Percentiles rank a stretch among this genome's conserved stretches.
Conservation (phyloP, 2,888 invertebrate species). For the Chymomyza procnemis region DNA sequence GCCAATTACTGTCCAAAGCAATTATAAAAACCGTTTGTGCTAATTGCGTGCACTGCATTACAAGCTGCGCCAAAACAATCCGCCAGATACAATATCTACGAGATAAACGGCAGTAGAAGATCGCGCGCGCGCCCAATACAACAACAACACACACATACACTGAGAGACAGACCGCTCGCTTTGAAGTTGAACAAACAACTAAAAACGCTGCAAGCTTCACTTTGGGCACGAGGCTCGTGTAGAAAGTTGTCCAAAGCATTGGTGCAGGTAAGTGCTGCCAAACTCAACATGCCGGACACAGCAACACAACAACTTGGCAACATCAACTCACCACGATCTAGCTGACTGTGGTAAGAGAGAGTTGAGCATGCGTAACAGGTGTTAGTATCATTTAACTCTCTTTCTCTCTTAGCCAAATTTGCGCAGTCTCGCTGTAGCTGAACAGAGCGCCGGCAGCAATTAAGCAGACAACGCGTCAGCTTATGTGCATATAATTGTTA, state of each 20-base stretch:
- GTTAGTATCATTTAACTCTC: neutral
- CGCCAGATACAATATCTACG: constrained; percentile 16
- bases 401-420: neutral
- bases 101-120: neutral
- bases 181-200: constrained; percentile 55
- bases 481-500: neutral
- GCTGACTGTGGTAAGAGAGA: neutral
- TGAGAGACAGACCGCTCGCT: constrained; percentile 32
- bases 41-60: constrained; percentile 72
- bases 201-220: constrained; percentile 21
- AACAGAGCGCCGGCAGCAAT: neutral
- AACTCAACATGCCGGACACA: constrained; percentile 45
- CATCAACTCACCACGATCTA: constrained; percentile 41
- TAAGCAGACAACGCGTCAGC: neutral
- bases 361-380: neutral
- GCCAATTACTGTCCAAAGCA: constrained; percentile 65
- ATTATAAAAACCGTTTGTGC: constrained; percentile 74
- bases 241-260: constrained; percentile 50
- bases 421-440: neutral
- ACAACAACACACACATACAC: neutral
- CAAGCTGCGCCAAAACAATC: constrained; percentile 40
- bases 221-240: constrained; percentile 20
- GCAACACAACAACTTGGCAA: constrained; percentile 1
- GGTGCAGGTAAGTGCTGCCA: constrained; percentile 54
- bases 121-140: constrained; percentile 10